A percentile compares a stretch with the other conserved stretches of the same genome.
These are phyloP conservation scores for Diaperis boleti DNA, from an alignment of 2,888 invertebrate genomes.

Conservation along the genomic window DNA sequence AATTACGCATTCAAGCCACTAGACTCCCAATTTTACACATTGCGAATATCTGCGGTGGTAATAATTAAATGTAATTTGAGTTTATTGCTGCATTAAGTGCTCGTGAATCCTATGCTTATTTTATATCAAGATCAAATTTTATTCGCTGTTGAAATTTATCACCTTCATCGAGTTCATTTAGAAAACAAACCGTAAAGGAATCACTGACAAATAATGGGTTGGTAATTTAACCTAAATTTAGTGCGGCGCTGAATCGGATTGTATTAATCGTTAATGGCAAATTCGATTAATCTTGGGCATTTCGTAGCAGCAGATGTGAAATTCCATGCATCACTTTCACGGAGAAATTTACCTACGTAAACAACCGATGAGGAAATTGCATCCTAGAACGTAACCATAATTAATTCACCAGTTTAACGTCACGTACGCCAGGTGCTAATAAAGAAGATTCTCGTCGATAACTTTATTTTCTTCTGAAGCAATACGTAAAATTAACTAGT, in stretches of 20 bases:
- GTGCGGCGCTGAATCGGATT: conserved; percentile 3
- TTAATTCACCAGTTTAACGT: conserved; percentile 12
- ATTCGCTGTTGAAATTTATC: conserved; percentile 16
- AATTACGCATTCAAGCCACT: conserved; percentile 19
- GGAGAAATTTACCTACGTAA: conserved; percentile 23
- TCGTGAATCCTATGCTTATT: conserved; percentile 4
- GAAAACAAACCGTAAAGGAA: conserved; percentile 4
- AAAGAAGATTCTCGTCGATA: no score
- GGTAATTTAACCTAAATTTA: conserved; percentile 12
- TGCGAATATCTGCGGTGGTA: conserved; percentile 24
- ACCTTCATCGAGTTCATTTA: conserved; percentile 8
- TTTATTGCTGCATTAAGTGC: conserved; percentile 23
- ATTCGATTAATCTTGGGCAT: conserved; percentile 24
- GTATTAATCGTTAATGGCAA: conserved; percentile 15
- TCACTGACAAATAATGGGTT: conserved; percentile 6
- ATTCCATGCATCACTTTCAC: conserved; percentile 7
- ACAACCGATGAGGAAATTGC: conserved; percentile 20
- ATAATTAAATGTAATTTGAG: conserved; percentile 25
- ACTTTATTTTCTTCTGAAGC: no score
- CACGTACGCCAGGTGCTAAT: no score
- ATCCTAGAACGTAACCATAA: conserved; percentile 22
- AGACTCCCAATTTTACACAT: conserved; percentile 30
- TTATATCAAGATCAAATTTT: conserved; percentile 25
- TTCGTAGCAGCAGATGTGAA: conserved; percentile 8
- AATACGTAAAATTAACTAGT: no score